Evolutionary conservation across 2,113 vertebrate species (phyloP).

Genomic region (Sakesphorus luctuosus): DNA sequence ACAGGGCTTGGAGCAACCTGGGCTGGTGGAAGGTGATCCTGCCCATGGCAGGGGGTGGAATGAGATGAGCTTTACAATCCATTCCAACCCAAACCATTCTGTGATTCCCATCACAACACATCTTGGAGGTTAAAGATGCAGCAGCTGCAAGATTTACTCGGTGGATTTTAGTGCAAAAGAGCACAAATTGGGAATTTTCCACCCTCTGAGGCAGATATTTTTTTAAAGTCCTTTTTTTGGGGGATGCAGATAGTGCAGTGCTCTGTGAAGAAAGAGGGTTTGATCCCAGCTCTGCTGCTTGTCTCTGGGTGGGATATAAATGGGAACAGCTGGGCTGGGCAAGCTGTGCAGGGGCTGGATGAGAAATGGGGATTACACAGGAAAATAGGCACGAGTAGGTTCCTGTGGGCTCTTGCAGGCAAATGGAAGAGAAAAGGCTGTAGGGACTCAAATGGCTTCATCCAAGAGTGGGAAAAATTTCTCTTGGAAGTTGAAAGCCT

Average conservation of each 20-base stretch:
- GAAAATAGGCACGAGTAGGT: background rate
- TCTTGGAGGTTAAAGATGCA: background rate
- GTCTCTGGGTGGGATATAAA: background rate
- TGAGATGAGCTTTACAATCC: background rate
- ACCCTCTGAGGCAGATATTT: background rate
- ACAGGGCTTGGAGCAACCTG: accelerated
- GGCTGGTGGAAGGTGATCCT: background rate
- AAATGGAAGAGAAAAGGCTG: background rate
- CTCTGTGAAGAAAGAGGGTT: background rate
- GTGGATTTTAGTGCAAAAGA: background rate
- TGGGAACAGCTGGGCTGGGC: background rate
- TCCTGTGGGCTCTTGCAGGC: background rate
- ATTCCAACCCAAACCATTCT: background rate
- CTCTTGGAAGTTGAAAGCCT: background rate
- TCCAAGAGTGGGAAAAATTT: background rate
- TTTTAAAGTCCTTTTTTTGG: background rate
- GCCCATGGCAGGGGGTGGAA: background rate
- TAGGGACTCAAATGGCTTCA: background rate
- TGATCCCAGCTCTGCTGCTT: background rate
- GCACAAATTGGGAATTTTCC: background rate
- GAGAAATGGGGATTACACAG: background rate
- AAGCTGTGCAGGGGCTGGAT: background rate
- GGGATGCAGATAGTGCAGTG: background rate
- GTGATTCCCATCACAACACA: background rate
- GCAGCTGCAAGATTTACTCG: background rate